Evolutionary conservation across 2,113 vertebrate species (phyloP), one percentile per base, ranked within the genome.

Genomic region (Oreochromis niloticus): DNA sequence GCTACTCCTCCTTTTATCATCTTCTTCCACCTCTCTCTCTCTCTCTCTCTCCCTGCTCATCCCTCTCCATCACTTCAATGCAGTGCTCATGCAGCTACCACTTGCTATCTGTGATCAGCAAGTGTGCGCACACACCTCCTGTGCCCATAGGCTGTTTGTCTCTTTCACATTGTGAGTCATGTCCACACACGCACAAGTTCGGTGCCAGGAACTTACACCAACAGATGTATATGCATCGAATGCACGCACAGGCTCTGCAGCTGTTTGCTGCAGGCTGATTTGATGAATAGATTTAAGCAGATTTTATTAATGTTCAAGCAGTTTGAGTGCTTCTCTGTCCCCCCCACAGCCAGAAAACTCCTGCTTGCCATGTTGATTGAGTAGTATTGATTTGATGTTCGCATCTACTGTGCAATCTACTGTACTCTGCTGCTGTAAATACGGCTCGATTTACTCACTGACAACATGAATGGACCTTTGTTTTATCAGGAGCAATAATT

Each of bases 1-100:
- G 89, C 87, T 82, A 78, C 86, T 90, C 82, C 88, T 89, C 90
- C 73, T 93, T 94, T 94, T 90, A 91, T 92, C 90, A 48, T 89
- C 89, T 84, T 93, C 94, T 56, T 93, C 90, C 84, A 86, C 85
- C 88, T 92, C 90, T 87, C 86, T 85, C 85, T 52, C 59, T 52
- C 59, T 82, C 81, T 85, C 83, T 80, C 80, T 92, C 81, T 83
- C 73, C 80, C 55, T 30, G 10, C 84, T 87, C 89, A 50, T 91
- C 75, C 84, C 78, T 92, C 91, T 89, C 81, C 85, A 68, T 91
- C 89, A 68, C 88, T 78, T 87, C 88, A 71, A 85, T 88, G 87
- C 90, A 87, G 90, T 24, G 88, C 83, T 87, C 86, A 50, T 90
- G 84, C 85, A 88, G 88, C 87, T 75, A 85, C 81, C 85, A 56